These are phyloP conservation scores for Microctonus hyperodae DNA, from an alignment of 2,888 invertebrate genomes.

Conservation along the genomic window DNA sequence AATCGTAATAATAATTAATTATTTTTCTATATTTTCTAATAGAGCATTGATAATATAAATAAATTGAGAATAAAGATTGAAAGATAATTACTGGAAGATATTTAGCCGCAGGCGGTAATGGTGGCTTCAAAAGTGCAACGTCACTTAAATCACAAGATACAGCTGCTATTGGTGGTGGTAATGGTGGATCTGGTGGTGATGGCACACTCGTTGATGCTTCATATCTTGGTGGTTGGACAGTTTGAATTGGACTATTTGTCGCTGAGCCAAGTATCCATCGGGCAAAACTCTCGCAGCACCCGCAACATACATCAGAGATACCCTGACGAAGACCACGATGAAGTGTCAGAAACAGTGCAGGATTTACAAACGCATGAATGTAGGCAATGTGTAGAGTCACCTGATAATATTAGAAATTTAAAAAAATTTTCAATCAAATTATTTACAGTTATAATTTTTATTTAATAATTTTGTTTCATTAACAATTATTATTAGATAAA, in stretches of 20 bases:
- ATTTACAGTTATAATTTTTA: no score
- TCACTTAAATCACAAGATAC: constrained; percentile 55
- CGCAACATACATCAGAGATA: constrained; percentile 77
- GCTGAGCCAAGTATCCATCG: constrained; percentile 66
- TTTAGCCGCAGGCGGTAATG: constrained; percentile 56
- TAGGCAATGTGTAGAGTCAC: constrained; percentile 87
- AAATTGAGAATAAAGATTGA: neutral
- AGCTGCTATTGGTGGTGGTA: constrained; percentile 35
- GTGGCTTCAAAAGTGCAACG: constrained; percentile 58
- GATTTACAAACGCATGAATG: constrained; percentile 86
- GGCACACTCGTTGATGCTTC: constrained; percentile 47
- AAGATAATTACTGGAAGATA: constrained; percentile 48
- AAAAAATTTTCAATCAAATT: no score
- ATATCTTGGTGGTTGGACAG: constrained; percentile 54
- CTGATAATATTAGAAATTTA: constrained; percentile 61
- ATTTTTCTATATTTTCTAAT: no score
- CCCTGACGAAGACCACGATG: constrained; percentile 79
- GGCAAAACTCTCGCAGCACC: constrained; percentile 73
- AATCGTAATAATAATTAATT: neutral
- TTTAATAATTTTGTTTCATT: no score
- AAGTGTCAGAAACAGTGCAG: constrained; percentile 79
- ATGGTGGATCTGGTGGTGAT: constrained; percentile 44
- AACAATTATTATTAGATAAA: no score
- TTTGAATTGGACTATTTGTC: constrained; percentile 46
- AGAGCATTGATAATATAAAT: no score